Evolutionary conservation across 2,113 vertebrate genomes (phyloP).

Genomic region (Apodemus sylvaticus): DNA sequence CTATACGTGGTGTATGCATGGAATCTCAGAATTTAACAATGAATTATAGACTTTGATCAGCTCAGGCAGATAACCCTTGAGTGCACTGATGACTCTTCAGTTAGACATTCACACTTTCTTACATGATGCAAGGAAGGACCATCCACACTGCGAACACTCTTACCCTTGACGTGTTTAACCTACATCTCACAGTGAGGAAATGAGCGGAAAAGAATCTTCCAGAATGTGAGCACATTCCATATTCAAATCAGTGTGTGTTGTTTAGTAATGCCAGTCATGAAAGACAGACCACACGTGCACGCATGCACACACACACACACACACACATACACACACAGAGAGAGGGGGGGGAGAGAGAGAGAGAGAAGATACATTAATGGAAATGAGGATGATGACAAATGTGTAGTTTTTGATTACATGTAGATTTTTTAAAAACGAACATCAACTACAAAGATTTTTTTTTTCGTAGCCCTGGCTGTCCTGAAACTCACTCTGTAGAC

Average conservation of each 20-base stretch:
- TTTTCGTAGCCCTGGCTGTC: no score
- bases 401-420: neutral
- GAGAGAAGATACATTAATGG: neutral
- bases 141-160: neutral
- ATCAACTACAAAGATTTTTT: neutral
- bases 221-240: neutral
- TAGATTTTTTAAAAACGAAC: neutral
- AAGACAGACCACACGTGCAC: neutral
- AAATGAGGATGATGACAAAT: conserved; percentile 7
- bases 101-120: neutral
- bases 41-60: neutral
- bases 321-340: neutral
- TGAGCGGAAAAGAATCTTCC: neutral
- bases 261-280: neutral
- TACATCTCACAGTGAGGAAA: conserved; percentile 42
- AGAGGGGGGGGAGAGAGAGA: no score
- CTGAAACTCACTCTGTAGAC: no score
- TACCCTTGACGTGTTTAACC: neutral
- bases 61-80: neutral
- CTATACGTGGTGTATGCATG: neutral
- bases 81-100: neutral
- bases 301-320: neutral
- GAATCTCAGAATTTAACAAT: neutral
- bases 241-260: neutral
- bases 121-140: neutral